Percentiles rank a stretch among this genome's conserved stretches.
These are phyloP conservation scores for Seira musarum DNA, from an alignment of 2,888 invertebrate species.

Conservation along the genomic window DNA sequence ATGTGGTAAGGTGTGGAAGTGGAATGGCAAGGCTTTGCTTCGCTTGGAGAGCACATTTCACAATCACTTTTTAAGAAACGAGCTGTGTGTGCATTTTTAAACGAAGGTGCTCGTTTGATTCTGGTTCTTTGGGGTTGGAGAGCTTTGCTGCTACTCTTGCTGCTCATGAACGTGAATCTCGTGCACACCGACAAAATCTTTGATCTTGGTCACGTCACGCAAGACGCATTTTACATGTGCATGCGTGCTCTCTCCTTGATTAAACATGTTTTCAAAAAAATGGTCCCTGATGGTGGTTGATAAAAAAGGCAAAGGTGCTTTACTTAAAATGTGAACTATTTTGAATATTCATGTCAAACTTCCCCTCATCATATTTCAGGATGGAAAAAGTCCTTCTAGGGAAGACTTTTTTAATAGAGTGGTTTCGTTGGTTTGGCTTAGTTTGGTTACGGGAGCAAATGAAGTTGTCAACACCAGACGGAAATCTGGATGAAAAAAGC, in stretches of 20 bases:
- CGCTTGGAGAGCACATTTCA: neutral
- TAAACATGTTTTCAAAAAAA: neutral
- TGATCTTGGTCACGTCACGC: constrained; percentile 7
- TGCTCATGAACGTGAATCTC: neutral
- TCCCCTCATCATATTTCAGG: neutral
- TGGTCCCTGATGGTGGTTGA: neutral
- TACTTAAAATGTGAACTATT: too few relatives aligned
- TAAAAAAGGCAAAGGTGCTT: too few relatives aligned
- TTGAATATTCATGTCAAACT: neutral
- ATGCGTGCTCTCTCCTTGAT: neutral
- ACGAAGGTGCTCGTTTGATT: neutral
- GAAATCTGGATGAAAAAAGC: too few relatives aligned
- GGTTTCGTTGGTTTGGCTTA: too few relatives aligned
- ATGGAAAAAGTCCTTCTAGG: neutral
- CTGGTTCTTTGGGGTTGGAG: too few relatives aligned
- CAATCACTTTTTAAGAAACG: neutral
- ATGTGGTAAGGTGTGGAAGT: too few relatives aligned
- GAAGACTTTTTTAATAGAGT: neutral
- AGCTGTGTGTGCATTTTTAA: constrained; percentile 1
- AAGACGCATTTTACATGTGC: constrained; percentile 3
- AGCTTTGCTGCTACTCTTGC: too few relatives aligned
- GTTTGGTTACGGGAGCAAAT: too few relatives aligned
- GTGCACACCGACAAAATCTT: neutral
- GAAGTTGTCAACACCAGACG: too few relatives aligned
- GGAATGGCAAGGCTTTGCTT: too few relatives aligned